A percentile compares a stretch with the other conserved stretches of the same genome.
Conservation (phyloP, 2,888 invertebrate species). For the Plagodis dolabraria region DNA sequence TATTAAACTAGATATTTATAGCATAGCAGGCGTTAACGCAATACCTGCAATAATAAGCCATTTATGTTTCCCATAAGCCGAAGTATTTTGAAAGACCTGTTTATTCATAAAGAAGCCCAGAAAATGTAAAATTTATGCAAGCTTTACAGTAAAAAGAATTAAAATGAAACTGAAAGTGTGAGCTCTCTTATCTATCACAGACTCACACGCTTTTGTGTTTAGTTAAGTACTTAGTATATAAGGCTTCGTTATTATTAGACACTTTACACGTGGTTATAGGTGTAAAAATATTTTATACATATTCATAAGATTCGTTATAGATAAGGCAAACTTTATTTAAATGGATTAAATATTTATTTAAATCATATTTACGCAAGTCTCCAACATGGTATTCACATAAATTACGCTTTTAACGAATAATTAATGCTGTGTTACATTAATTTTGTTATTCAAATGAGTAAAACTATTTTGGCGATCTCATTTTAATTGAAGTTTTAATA, state of each 20-base stretch:
- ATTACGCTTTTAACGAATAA: slow-evolving; percentile 22
- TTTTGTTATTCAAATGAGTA: slow-evolving; percentile 5
- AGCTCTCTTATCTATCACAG: slow-evolving; percentile 1
- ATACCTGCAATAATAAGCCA: background rate
- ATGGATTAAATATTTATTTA: slow-evolving; percentile 27
- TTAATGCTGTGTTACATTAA: slow-evolving; percentile 5
- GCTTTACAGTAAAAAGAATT: background rate
- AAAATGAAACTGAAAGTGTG: slow-evolving; percentile 17
- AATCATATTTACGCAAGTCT: slow-evolving; percentile 20
- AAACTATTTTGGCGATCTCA: background rate
- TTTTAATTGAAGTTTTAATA: too few relatives aligned
- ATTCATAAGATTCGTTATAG: slow-evolving; percentile 13
- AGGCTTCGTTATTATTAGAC: too few relatives aligned
- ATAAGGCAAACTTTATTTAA: slow-evolving; percentile 15
- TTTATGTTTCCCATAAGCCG: background rate
- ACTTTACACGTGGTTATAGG: background rate
- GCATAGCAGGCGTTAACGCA: too few relatives aligned
- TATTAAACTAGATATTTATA: too few relatives aligned
- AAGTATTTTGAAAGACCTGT: too few relatives aligned
- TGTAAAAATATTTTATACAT: background rate
- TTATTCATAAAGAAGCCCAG: too few relatives aligned
- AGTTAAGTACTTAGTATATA: background rate
- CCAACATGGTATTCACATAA: slow-evolving; percentile 26
- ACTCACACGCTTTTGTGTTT: background rate
- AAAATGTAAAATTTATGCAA: too few relatives aligned